These are phyloP conservation scores for Diplolepis rosae DNA, from an alignment of 2,888 invertebrate species.

Conservation along the genomic window DNA sequence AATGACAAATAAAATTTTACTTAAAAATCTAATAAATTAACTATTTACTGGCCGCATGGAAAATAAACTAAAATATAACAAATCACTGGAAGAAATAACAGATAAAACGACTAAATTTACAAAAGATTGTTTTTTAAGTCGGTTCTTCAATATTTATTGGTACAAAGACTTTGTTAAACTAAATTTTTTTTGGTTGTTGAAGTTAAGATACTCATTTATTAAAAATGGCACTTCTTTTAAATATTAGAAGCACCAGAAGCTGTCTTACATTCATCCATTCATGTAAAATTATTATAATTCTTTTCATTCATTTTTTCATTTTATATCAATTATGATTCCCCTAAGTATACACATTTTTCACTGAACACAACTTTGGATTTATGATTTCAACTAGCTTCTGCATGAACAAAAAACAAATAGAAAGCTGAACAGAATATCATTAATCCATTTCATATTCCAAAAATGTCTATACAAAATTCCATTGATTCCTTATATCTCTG, in stretches of 20 bases:
- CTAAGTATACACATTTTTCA: background rate
- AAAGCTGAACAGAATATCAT: conserved; percentile 22
- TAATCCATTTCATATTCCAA: conserved; percentile 8
- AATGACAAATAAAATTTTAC: no score
- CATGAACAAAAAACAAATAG: background rate
- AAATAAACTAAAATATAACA: no score
- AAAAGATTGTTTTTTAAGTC: background rate
- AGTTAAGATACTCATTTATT: background rate
- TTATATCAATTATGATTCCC: background rate
- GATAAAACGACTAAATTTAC: background rate
- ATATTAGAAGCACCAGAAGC: background rate
- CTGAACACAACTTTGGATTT: background rate
- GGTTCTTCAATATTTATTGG: background rate
- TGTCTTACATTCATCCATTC: background rate
- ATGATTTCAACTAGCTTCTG: conserved; percentile 5
- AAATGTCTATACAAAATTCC: background rate
- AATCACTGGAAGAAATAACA: no score
- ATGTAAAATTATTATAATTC: no score
- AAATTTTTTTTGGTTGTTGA: background rate
- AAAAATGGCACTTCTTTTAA: conserved; percentile 1
- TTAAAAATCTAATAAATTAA: no score
- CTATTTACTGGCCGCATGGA: background rate
- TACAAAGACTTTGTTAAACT: background rate
- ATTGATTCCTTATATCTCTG: background rate
- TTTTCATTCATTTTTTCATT: background rate